A percentile compares a stretch with the other conserved stretches of the same genome.
These are phyloP conservation scores for Lutraria rhynchaena DNA, from an alignment of 1,140 invertebrate species.

Conservation along the genomic window DNA sequence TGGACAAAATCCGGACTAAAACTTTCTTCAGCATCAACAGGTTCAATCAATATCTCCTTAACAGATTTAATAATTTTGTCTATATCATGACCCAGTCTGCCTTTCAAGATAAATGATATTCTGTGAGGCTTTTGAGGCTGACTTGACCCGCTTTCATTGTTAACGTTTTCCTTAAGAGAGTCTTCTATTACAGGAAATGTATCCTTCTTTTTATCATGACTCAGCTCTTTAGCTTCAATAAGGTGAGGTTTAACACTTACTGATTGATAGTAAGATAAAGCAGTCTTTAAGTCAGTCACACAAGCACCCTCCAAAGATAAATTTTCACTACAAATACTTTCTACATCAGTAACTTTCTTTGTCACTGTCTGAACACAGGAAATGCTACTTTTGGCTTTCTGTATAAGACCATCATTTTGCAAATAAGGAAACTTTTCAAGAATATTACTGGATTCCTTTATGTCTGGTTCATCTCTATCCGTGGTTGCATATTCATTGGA, in stretches of 20 bases:
- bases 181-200: too few relatives aligned
- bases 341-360: neutral
- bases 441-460: neutral
- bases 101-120: slow-evolving; percentile 11
- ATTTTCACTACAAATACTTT: neutral
- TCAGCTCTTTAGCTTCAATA: neutral
- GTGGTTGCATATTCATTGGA: too few relatives aligned
- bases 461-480: neutral
- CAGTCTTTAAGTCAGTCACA: neutral
- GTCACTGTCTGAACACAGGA: neutral
- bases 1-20: slow-evolving; percentile 16
- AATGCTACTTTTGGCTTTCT: neutral
- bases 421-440: slow-evolving; percentile 14
- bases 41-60: slow-evolving; percentile 16
- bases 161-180: neutral
- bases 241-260: neutral
- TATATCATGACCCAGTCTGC: slow-evolving; percentile 23
- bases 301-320: neutral
- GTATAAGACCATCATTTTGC: slow-evolving; percentile 7
- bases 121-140: neutral
- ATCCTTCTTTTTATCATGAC: neutral
- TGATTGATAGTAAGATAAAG: neutral
- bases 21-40: slow-evolving; percentile 28
- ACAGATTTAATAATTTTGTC: slow-evolving; percentile 22
- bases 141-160: neutral